Conservation (phyloP, 2,797 vertebrate genomes). For the Neostethus bicornis region DNA sequence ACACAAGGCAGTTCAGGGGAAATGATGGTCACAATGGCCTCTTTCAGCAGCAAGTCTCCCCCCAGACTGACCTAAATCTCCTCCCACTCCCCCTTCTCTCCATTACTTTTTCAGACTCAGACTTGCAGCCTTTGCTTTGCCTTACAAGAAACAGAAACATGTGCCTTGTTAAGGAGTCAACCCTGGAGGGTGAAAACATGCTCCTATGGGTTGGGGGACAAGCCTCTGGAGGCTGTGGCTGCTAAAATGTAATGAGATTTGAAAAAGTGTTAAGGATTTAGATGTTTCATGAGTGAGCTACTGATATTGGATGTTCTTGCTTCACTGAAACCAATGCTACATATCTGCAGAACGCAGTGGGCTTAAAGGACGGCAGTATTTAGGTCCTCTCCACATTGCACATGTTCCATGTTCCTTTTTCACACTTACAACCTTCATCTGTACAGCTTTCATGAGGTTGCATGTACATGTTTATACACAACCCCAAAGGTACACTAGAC, state of each 20-base stretch:
- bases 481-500: slow-evolving; percentile 50
- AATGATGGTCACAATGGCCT: slow-evolving; percentile 72
- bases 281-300: slow-evolving; percentile 13
- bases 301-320: slow-evolving; percentile 9
- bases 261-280: slow-evolving; percentile 26
- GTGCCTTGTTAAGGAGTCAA: slow-evolving; percentile 38
- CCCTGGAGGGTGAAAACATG: slow-evolving; percentile 28
- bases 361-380: background rate
- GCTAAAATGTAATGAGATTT: slow-evolving; percentile 42
- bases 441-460: slow-evolving; percentile 23
- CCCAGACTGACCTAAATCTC: slow-evolving; percentile 67
- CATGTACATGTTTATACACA: slow-evolving; percentile 40
- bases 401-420: slow-evolving; percentile 23
- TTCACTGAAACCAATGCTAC: background rate
- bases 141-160: slow-evolving; percentile 47
- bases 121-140: slow-evolving; percentile 53
- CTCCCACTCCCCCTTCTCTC: slow-evolving; percentile 4
- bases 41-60: slow-evolving; percentile 71
- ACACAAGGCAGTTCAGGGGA: slow-evolving; percentile 42
- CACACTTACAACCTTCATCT: slow-evolving; percentile 24
- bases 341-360: background rate
- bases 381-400: background rate
- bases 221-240: slow-evolving; percentile 20
- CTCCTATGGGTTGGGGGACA: background rate
- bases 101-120: slow-evolving; percentile 37